A percentile compares a stretch with the other conserved stretches of the same genome.
Conservation (phyloP, 2,113 vertebrate genomes). For the Chitala chitala region DNA sequence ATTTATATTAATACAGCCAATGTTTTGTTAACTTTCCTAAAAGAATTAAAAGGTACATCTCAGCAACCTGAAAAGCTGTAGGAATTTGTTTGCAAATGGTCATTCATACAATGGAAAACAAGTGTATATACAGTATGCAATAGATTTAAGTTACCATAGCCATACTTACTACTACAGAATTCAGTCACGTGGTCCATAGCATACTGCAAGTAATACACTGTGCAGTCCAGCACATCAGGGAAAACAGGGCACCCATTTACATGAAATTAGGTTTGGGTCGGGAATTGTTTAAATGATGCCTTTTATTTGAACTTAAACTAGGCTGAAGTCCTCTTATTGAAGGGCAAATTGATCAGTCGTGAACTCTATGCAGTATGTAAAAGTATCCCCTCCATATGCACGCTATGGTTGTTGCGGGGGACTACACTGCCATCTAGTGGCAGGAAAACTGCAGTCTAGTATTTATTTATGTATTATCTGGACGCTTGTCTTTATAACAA, state of each 20-base stretch:
- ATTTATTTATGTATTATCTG: conserved; percentile 5
- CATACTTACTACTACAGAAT: not conserved
- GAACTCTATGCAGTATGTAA: conserved; percentile 22
- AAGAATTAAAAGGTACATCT: no score
- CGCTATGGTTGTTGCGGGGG: conserved; percentile 54
- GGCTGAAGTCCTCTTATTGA: conserved; percentile 29
- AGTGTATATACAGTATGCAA: no score
- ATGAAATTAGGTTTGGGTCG: conserved; percentile 15
- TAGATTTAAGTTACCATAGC: not conserved
- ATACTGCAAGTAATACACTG: not conserved
- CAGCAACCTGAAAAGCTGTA: no score
- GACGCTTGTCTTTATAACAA: no score
- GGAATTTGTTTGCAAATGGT: no score
- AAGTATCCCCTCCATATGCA: conserved; percentile 37
- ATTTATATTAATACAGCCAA: no score
- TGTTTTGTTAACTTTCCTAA: no score
- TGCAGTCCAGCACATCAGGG: not conserved
- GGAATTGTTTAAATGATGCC: conserved; percentile 20
- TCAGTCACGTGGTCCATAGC: not conserved
- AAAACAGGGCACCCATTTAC: conserved; percentile 4
- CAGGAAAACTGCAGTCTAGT: conserved; percentile 25
- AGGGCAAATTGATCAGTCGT: conserved; percentile 37
- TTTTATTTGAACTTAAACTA: conserved; percentile 33
- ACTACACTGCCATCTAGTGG: conserved; percentile 86
- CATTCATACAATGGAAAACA: no score